phyloP scores from a whole-genome alignment of 2,888 invertebrate species.

The Biston betularia region DNA sequence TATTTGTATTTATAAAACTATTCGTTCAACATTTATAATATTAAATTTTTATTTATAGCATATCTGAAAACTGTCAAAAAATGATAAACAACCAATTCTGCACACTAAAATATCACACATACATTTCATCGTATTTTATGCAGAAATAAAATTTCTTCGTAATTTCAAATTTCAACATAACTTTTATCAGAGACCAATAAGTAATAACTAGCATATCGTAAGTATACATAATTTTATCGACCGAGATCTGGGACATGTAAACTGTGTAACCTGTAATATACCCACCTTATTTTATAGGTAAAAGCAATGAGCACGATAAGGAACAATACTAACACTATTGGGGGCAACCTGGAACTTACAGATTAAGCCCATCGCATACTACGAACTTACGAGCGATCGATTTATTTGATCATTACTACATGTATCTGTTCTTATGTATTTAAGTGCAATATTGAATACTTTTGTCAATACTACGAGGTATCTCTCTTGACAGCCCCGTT shows the following conservation, averaged over 20 bases:
- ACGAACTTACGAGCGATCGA: neutral
- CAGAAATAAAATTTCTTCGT: neutral
- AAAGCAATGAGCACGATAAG: constrained; percentile 70
- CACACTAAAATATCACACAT: too few species aligned
- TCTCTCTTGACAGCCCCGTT: too few species aligned
- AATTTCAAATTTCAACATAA: constrained; percentile 19
- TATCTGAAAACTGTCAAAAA: neutral
- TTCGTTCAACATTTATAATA: too few species aligned
- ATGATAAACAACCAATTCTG: too few species aligned
- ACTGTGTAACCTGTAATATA: constrained; percentile 35
- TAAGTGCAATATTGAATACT: too few species aligned
- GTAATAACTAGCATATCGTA: constrained; percentile 37
- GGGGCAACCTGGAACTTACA: constrained; percentile 64
- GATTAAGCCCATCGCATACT: constrained; percentile 16
- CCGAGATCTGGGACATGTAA: constrained; percentile 68
- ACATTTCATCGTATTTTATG: neutral
- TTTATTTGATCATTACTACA: neutral
- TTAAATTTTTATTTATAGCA: neutral
- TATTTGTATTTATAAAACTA: neutral
- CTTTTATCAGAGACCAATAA: constrained; percentile 30
- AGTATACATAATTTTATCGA: constrained; percentile 54
- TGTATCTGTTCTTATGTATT: too few species aligned
- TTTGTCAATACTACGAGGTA: too few species aligned
- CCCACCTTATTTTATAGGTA: constrained; percentile 51
- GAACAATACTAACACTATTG: constrained; percentile 68